A percentile compares a stretch with the other conserved stretches of the same genome.
Conservation (phyloP, 2,797 vertebrate genomes). For the Serranus cabrilla region DNA sequence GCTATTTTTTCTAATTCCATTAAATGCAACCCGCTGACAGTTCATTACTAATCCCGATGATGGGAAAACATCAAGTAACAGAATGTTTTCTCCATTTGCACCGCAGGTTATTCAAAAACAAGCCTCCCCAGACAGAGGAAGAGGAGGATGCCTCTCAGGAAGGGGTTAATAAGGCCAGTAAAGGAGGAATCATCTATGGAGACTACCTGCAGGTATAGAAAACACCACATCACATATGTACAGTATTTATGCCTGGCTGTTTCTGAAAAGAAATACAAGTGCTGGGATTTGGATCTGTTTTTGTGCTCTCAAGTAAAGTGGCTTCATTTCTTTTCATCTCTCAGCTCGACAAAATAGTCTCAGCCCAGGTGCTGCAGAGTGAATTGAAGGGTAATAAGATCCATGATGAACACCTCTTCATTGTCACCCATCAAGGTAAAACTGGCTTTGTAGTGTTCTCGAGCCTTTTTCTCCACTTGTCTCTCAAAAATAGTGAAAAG, state of each 20-base stretch:
- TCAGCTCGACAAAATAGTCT: conserved; percentile 93
- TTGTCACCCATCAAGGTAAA: conserved; percentile 98
- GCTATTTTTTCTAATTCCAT: neutral
- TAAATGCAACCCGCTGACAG: neutral
- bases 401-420: conserved; percentile 98
- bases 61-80: conserved; percentile 18
- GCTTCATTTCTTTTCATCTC: conserved; percentile 51
- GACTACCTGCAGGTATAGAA: conserved; percentile 91
- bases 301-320: neutral
- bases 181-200: conserved; percentile 92
- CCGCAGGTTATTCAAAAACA: conserved; percentile 88
- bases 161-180: conserved; percentile 91
- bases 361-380: conserved; percentile 94
- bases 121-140: conserved; percentile 81
- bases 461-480: neutral
- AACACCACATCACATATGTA: neutral
- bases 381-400: conserved; percentile 95
- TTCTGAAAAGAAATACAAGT: neutral
- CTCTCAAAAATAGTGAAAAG: neutral
- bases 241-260: neutral
- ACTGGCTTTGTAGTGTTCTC: neutral
- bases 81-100: conserved; percentile 35
- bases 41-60: neutral
- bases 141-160: conserved; percentile 88
- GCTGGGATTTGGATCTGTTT: neutral